Conservation (phyloP, 2,113 vertebrate species). For the Narcine bancroftii region DNA sequence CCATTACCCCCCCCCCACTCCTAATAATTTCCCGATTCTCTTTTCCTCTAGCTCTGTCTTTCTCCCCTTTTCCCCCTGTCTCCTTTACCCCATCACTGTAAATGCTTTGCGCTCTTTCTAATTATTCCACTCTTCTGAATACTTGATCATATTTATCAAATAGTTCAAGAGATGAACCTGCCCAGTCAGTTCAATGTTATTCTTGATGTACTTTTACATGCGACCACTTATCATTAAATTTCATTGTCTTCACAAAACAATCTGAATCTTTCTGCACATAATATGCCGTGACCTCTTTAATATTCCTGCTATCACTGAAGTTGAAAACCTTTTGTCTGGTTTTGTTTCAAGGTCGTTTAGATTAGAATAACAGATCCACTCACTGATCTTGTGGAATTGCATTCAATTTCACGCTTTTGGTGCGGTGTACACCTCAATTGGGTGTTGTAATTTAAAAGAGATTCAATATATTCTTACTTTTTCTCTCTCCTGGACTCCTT, state of each 20-base stretch:
- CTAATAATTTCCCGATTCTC: no score
- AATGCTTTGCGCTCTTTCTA: background rate
- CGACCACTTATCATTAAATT: background rate
- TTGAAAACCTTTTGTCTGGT: background rate
- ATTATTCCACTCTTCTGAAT: background rate
- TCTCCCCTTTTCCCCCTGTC: no score
- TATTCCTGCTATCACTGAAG: background rate
- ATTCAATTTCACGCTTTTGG: background rate
- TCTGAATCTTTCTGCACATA: background rate
- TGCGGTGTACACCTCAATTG: background rate
- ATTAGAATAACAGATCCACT: background rate
- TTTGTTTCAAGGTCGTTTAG: constrained; percentile 6
- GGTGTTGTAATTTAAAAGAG: background rate
- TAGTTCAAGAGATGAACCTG: background rate
- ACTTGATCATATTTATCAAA: background rate
- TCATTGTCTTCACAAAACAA: background rate
- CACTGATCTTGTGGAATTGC: background rate
- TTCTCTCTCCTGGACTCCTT: no score
- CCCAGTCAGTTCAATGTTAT: background rate
- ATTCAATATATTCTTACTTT: no score
- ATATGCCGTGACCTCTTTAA: background rate
- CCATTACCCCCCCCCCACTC: no score
- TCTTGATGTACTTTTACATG: background rate
- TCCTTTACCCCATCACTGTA: no score
- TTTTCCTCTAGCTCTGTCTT: no score